Evolutionary conservation across 2,888 invertebrate genomes (phyloP), one percentile per base, ranked within the genome.

Genomic region (Macrophya alboannulata): DNA sequence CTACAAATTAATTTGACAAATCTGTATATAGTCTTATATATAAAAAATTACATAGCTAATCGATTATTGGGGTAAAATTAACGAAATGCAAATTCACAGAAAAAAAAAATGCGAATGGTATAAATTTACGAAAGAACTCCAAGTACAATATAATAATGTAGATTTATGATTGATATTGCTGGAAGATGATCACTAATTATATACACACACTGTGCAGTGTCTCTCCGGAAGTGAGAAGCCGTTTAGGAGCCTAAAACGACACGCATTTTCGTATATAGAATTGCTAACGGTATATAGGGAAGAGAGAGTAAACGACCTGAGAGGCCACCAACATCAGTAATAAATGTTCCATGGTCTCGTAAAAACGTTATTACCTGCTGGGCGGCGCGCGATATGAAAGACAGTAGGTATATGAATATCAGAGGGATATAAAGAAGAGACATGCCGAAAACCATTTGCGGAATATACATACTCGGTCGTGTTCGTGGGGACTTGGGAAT

Each of bases 291-390:
- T 55, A 77, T 8, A 77, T 9, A n/a, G n/a, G 55, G n/a, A 31
- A 17, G 48, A 43, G 77, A 77, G 77, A 77, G 37, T 31, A 77
- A 77, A 51, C 77, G 37, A 77, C 77, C 77, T 77, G 77, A 55
- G 37, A 77, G 77, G 77, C 51, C 77, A 77, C 77, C 88, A 87
- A 88, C 89, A 89, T 88, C 87, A 89, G 91, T 90, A 92, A 92
- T 92, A 92, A 92, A 92, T 92, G 91, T 91, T 91, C 90, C 90
- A 92, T 31, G 90, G 90, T 92, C 92, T 92, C 92, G 91, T 92
- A 92, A 92, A 92, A 91, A 90, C 88, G 90, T 91, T 92, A 92
- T 91, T 91, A 89, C 91, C 89, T 88, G 88, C 88, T 89, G 87
- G 87, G 87, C 86, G 86, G 87, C 86, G 86, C 86, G 86, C 87